Conservation (phyloP, 2,113 vertebrate genomes). For the Cyprinodon tularosa region DNA sequence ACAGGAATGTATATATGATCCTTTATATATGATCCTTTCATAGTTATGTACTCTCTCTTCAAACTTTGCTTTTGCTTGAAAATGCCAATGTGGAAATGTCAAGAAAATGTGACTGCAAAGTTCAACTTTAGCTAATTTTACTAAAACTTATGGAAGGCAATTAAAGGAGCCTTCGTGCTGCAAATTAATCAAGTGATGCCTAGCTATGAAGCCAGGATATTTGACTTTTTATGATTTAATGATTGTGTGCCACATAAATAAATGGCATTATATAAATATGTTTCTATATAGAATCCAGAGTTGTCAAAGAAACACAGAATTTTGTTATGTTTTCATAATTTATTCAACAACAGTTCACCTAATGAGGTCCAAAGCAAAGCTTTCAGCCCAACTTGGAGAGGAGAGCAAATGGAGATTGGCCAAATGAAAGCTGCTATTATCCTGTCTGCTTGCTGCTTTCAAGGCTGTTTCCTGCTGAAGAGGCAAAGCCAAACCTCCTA, state of each 20-base stretch:
- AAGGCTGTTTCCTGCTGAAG: constrained; percentile 22
- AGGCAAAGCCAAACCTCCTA: constrained; percentile 19
- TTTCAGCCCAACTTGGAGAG: background rate
- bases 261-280: background rate
- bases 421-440: constrained; percentile 48
- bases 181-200: too few species aligned
- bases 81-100: background rate
- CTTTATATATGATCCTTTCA: background rate
- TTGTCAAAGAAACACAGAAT: constrained; percentile 9
- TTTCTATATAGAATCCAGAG: background rate
- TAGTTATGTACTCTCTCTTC: background rate
- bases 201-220: too few species aligned
- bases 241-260: background rate
- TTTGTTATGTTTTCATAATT: constrained; percentile 20
- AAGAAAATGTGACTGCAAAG: background rate
- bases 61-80: background rate
- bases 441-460: constrained; percentile 14
- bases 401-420: constrained; percentile 6
- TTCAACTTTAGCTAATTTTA: background rate
- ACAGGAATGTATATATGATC: too few species aligned
- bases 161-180: background rate
- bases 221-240: background rate
- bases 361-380: background rate
- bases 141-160: background rate
- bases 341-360: constrained; percentile 1